A percentile compares a stretch with the other conserved stretches of the same genome.
These are phyloP conservation scores for Sebastes oblongus DNA, from an alignment of 2,797 vertebrate species.

Conservation along the genomic window DNA sequence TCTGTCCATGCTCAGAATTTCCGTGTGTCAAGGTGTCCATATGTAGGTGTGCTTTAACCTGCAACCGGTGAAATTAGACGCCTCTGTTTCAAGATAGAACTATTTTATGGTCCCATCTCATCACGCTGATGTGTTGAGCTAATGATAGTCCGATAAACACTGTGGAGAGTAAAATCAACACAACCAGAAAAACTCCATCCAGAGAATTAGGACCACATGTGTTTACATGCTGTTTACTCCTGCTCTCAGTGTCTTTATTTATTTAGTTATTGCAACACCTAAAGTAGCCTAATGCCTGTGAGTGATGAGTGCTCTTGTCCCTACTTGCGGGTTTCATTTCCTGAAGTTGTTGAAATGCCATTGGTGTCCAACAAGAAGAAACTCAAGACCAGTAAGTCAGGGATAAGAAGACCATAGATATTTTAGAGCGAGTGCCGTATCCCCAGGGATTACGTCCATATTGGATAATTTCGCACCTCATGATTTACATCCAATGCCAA, in stretches of 20 bases:
- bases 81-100: not conserved
- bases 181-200: constrained; percentile 33
- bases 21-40: constrained; percentile 7
- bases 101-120: not conserved
- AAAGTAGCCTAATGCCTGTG: not conserved
- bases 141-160: constrained; percentile 48
- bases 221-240: constrained; percentile 15
- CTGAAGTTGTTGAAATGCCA: not conserved
- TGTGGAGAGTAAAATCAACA: constrained; percentile 44
- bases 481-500: not conserved
- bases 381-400: not conserved
- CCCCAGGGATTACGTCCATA: not conserved
- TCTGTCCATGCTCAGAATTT: constrained; percentile 18
- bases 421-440: not conserved
- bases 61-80: not conserved
- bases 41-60: not conserved
- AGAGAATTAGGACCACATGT: constrained; percentile 52
- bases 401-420: not conserved
- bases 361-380: not conserved
- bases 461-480: not conserved
- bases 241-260: constrained; percentile 18
- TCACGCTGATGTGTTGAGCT: constrained; percentile 27
- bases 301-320: not conserved
- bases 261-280: constrained; percentile 15
- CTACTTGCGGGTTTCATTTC: not conserved